Conservation (phyloP, 2,113 vertebrate genomes). For the Xenopus borealis region DNA sequence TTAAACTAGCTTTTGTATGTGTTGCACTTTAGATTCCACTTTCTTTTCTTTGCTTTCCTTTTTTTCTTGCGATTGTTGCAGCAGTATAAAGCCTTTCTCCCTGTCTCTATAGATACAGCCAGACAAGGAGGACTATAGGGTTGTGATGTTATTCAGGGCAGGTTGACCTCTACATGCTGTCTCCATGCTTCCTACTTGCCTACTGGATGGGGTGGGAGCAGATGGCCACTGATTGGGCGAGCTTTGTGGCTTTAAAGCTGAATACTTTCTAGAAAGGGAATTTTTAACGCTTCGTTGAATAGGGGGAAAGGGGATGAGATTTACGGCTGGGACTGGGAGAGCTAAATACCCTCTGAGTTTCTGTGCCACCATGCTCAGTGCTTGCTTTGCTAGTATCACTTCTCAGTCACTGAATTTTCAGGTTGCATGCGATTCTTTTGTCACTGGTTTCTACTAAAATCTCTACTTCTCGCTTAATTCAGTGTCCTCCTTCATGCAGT, state of each 20-base stretch:
- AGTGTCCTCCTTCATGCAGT: no score
- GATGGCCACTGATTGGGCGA: constrained; percentile 85
- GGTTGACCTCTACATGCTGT: constrained; percentile 62
- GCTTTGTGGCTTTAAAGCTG: constrained; percentile 78
- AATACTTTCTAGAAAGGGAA: constrained; percentile 83
- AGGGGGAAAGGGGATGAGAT: constrained; percentile 74
- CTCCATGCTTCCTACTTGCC: constrained; percentile 65
- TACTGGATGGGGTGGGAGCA: constrained; percentile 77
- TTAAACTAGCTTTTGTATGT: constrained; percentile 59
- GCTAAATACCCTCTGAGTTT: constrained; percentile 69
- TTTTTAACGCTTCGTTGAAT: constrained; percentile 79
- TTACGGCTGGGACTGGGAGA: constrained; percentile 66
- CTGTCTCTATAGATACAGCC: constrained; percentile 79
- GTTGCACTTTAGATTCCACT: constrained; percentile 72
- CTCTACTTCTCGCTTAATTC: no score
- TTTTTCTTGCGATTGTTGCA: constrained; percentile 68
- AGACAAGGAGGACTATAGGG: constrained; percentile 67
- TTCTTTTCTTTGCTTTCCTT: constrained; percentile 61
- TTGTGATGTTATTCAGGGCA: constrained; percentile 66
- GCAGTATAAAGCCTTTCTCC: constrained; percentile 76
- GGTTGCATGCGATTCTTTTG: no score
- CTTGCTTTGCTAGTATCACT: neutral
- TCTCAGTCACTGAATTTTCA: no score
- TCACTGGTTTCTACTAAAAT: no score
- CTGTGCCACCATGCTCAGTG: neutral